These are phyloP conservation scores for Coranthus polyacanthus DNA, from an alignment of 2,797 vertebrate species.

Conservation along the genomic window DNA sequence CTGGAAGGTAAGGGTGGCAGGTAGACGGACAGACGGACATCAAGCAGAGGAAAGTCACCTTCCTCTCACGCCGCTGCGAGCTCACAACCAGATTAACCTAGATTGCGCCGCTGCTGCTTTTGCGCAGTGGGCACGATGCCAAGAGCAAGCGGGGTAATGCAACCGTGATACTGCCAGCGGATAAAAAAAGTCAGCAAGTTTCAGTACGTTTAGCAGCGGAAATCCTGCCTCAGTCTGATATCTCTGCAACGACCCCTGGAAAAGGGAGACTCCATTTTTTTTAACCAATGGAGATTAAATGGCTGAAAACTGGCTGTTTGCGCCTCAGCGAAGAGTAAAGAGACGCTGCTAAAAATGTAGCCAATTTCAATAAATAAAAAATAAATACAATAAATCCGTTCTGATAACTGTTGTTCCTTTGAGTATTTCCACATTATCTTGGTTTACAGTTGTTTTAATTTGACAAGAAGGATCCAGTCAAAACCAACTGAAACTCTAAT, in stretches of 20 bases:
- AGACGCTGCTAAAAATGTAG: too few relatives aligned
- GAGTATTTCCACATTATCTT: too few relatives aligned
- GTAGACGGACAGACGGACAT: neutral
- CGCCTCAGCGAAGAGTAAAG: too few relatives aligned
- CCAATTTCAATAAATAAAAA: too few relatives aligned
- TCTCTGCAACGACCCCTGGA: too few relatives aligned
- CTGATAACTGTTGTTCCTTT: too few relatives aligned
- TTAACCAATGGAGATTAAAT: too few relatives aligned
- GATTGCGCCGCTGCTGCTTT: conserved; percentile 50
- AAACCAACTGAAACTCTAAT: neutral
- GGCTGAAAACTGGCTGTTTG: too few relatives aligned
- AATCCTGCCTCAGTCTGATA: conserved; percentile 12
- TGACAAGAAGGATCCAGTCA: neutral
- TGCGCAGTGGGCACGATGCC: conserved; percentile 42
- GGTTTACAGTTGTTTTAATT: too few relatives aligned
- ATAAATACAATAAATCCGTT: too few relatives aligned
- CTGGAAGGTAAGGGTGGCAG: conserved; percentile 87
- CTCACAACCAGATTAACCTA: conserved; percentile 62
- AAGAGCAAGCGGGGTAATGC: conserved; percentile 39
- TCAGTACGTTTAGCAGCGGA: conserved; percentile 27
- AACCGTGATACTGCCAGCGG: conserved; percentile 18
- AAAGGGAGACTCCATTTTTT: too few relatives aligned
- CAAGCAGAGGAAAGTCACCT: conserved; percentile 51
- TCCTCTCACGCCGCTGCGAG: conserved; percentile 14
- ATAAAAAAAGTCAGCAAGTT: conserved; percentile 49